Percentiles rank a stretch among this genome's conserved stretches.
Conservation (phyloP, 2,888 invertebrate genomes). For the Tachina grossa region DNA sequence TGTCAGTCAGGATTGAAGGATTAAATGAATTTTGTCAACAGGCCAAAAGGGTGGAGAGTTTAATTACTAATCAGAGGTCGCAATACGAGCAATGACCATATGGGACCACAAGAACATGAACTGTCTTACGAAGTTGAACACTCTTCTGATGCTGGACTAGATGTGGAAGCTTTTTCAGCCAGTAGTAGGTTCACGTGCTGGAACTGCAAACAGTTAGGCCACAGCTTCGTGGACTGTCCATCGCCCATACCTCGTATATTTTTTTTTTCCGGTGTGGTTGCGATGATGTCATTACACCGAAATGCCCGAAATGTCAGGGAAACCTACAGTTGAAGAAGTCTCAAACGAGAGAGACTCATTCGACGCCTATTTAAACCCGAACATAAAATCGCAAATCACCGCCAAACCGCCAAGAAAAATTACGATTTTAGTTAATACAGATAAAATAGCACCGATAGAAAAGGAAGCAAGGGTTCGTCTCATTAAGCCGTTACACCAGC, state of each 20-base stretch:
- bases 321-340: background rate
- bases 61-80: background rate
- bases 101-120: background rate
- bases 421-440: background rate
- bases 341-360: slow-evolving; percentile 28
- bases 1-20: background rate
- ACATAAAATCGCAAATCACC: background rate
- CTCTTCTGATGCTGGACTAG: background rate
- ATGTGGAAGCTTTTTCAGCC: background rate
- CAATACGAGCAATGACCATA: background rate
- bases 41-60: background rate
- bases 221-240: background rate
- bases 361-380: slow-evolving; percentile 5
- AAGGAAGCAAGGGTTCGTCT: background rate
- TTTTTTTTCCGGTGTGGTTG: background rate
- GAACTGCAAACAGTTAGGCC: background rate
- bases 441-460: background rate
- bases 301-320: slow-evolving; percentile 41
- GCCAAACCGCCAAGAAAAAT: background rate
- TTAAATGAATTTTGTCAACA: slow-evolving; percentile 29
- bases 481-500: background rate
- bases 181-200: background rate
- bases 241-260: background rate
- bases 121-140: background rate
- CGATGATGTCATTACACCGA: background rate